Evolutionary conservation across 2,797 vertebrate species (phyloP), one percentile per base, ranked within the genome.

Genomic region (Bradypus variegatus): DNA sequence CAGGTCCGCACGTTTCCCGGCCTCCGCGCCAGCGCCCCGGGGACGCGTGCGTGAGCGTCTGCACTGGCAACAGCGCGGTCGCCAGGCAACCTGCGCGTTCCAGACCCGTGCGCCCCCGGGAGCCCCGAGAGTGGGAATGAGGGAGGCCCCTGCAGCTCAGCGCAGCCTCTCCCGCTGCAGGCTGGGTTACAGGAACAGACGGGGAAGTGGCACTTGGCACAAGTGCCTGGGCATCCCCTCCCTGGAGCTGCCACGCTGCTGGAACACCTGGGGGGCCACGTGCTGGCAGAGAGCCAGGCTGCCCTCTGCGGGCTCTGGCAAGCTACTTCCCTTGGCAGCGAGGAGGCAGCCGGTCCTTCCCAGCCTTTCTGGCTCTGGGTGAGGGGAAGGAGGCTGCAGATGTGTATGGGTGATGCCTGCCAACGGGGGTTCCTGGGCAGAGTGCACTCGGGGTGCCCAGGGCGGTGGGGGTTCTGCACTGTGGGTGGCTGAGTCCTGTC

Each of bases 1-100:
- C 29, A 23, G 8, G 85, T 36, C 14, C 36, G 64, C 31, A 6
- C 48, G 13, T 45, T 41, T 55, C 16, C 25, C 19, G 48, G 82
- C 23, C n/a, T 3, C 15, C 29, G 5, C 1, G 21, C 70, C 5
- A 27, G 23, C 1, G 6, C 58, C 73, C 58, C n/a, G 14, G 58
- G 36, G 8, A 38, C 31, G 2, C 13, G n/a, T 48, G 45, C 3
- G 0, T 2, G 45, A 70, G 15, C 9, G 11, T 94, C 86, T 95
- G 91, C 84, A 75, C 69, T 60, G 92, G 94, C 80, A 90, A 84
- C 92, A 1, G 10, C 4, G 4, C 6, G 5, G 86, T 94, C 55
- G 18, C 95, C 72, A 0, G 23, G 91, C 91, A 94, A 91, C 90
- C 82, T 11, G 38, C 2, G 11, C 0, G 6, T 50, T 78, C 84